Evolutionary conservation across 2,797 vertebrate species (phyloP).

Genomic region (Hemibagrus guttatus): DNA sequence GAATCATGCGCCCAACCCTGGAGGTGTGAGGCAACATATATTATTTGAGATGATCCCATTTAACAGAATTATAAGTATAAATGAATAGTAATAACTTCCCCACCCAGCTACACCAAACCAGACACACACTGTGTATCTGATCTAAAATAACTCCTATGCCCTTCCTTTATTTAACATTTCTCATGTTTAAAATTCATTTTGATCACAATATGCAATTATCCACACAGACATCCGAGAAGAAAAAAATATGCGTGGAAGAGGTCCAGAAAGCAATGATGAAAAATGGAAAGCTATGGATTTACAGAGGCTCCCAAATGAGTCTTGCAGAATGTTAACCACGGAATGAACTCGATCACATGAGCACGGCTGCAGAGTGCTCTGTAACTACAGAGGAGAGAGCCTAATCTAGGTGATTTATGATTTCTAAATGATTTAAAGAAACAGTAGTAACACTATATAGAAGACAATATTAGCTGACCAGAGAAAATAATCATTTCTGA

Average conservation of each 20-base stretch:
- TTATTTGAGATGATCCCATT: background rate
- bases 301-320: slow-evolving; percentile 2
- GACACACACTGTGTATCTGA: background rate
- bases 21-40: background rate
- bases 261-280: background rate
- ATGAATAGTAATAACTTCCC: background rate
- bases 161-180: background rate
- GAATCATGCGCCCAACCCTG: too few relatives aligned
- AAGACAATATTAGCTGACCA: background rate
- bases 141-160: background rate
- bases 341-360: slow-evolving; percentile 1
- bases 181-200: background rate
- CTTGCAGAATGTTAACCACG: background rate
- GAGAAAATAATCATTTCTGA: background rate
- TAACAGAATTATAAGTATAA: background rate
- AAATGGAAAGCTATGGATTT: slow-evolving; percentile 10
- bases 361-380: background rate
- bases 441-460: background rate
- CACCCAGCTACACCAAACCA: too few relatives aligned
- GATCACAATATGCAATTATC: background rate
- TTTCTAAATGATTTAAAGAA: slow-evolving; percentile 7
- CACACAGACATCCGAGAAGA: background rate
- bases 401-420: background rate
- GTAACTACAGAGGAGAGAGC: background rate
- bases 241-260: background rate